These are phyloP conservation scores for Drosophila tripunctata DNA, from an alignment of 2,888 invertebrate genomes.

Conservation along the genomic window DNA sequence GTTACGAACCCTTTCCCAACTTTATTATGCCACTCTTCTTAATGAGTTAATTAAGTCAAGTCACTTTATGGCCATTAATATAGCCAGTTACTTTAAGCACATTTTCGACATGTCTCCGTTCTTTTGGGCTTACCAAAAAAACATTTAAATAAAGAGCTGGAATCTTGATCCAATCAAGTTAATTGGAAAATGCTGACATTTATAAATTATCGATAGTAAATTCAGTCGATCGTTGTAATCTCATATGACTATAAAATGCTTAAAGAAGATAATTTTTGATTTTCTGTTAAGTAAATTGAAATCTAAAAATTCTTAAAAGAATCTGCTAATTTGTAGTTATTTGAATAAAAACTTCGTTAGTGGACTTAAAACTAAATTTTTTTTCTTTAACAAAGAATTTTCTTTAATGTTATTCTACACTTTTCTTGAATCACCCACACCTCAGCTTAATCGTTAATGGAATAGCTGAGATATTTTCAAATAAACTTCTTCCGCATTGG, in stretches of 20 bases:
- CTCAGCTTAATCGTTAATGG: conserved; percentile 28
- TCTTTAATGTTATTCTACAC: too few species aligned
- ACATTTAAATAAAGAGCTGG: not conserved
- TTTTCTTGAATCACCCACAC: conserved; percentile 9
- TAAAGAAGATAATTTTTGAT: not conserved
- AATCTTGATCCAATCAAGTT: not conserved
- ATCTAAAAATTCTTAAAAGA: too few species aligned
- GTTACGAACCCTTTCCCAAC: conserved; percentile 24
- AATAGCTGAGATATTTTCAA: conserved; percentile 20
- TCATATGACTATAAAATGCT: not conserved
- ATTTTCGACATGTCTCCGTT: not conserved
- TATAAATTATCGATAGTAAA: not conserved
- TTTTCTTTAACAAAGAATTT: too few species aligned
- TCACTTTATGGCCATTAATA: conserved; percentile 53
- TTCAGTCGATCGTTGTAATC: not conserved
- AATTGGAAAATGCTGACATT: not conserved
- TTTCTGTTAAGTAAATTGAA: too few species aligned
- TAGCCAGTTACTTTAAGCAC: conserved; percentile 11
- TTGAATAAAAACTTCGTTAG: too few species aligned
- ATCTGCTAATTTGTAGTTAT: too few species aligned
- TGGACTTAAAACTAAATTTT: too few species aligned
- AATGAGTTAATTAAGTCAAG: conserved; percentile 55
- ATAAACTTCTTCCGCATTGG: conserved; percentile 42
- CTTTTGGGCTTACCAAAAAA: not conserved
- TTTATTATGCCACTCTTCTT: conserved; percentile 42